These are phyloP conservation scores for Xylocampa areola DNA, from an alignment of 2,888 invertebrate genomes.

Conservation along the genomic window DNA sequence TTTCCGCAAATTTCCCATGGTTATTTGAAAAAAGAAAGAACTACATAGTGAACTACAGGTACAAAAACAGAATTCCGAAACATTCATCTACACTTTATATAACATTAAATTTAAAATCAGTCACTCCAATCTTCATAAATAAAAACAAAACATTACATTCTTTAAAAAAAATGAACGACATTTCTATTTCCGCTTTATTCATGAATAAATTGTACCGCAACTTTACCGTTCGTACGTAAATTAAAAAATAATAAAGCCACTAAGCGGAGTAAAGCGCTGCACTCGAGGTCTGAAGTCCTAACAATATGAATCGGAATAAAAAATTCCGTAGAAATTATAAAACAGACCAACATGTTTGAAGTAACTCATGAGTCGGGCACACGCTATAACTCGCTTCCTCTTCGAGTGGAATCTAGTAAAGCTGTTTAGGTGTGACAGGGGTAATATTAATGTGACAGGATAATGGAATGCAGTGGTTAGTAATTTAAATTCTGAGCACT, in stretches of 20 bases:
- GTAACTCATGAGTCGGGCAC: constrained; percentile 79
- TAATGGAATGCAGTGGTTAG: not conserved
- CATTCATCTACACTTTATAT: constrained; percentile 3
- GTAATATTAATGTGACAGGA: constrained; percentile 28
- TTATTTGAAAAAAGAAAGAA: too few relatives aligned
- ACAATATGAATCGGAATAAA: constrained; percentile 68
- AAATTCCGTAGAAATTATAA: constrained; percentile 76
- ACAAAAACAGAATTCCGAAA: not conserved
- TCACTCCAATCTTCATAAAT: constrained; percentile 12
- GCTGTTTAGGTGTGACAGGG: constrained; percentile 51
- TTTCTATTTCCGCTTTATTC: constrained; percentile 36
- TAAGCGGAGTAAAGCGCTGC: constrained; percentile 28
- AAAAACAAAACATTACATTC: constrained; percentile 18
- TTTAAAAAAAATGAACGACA: constrained; percentile 1
- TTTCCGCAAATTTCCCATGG: too few relatives aligned
- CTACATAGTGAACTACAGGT: not conserved
- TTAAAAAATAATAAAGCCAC: constrained; percentile 44
- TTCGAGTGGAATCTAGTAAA: constrained; percentile 65
- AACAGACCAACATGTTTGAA: constrained; percentile 82
- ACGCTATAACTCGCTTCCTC: constrained; percentile 84
- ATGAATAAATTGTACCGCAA: constrained; percentile 32
- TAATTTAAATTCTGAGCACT: too few relatives aligned
- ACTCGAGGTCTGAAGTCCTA: constrained; percentile 46
- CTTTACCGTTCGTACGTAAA: constrained; percentile 22
- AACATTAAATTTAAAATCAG: not conserved